Evolutionary conservation across 2,888 invertebrate genomes (phyloP).

Genomic region (Drosophila maculinotata): DNA sequence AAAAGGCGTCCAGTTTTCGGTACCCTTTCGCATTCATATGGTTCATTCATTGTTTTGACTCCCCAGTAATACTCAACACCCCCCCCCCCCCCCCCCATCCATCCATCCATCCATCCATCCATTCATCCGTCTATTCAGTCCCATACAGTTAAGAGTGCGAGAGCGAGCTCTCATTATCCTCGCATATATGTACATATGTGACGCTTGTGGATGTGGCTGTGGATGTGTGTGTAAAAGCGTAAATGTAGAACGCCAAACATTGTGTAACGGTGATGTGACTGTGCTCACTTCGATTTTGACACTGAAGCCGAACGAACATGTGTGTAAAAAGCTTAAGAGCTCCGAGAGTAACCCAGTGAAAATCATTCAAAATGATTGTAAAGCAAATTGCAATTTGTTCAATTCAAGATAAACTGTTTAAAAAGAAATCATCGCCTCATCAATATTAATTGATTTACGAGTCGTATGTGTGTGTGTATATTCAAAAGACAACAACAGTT

Average conservation of each 20-base stretch:
- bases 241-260: background rate
- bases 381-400: too few relatives aligned
- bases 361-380: too few relatives aligned
- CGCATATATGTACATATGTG: background rate
- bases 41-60: conserved; percentile 7
- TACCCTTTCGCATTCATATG: background rate
- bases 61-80: conserved; percentile 5
- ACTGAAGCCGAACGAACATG: conserved; percentile 21
- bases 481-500: too few relatives aligned
- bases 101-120: conserved; percentile 3
- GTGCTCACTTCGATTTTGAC: conserved; percentile 47
- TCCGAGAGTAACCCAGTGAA: background rate
- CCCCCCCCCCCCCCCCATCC: background rate
- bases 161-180: conserved; percentile 8
- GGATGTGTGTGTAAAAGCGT: background rate
- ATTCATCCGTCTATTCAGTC: too few relatives aligned
- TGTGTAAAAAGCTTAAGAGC: conserved; percentile 13
- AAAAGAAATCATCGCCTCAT: too few relatives aligned
- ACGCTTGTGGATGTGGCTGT: background rate
- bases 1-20: conserved; percentile 1
- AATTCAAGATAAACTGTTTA: too few relatives aligned
- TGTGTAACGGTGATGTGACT: background rate
- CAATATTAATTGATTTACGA: too few relatives aligned
- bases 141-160: background rate
- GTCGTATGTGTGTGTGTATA: too few relatives aligned